Evolutionary conservation across 2,888 invertebrate species (phyloP), one percentile per base, ranked within the genome.

Genomic region (Zeuzera pyrina): DNA sequence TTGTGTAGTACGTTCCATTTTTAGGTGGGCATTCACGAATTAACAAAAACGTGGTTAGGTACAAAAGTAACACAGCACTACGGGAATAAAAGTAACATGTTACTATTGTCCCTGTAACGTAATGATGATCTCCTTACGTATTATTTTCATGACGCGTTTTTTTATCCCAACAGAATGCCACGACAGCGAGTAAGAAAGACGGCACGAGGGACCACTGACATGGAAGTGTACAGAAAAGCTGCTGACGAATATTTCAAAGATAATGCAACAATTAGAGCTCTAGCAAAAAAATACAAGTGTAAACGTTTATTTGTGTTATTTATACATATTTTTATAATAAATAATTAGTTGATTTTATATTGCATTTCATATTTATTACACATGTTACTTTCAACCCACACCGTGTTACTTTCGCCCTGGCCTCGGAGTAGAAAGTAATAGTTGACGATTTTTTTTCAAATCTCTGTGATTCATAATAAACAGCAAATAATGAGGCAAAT

Each of bases 251-350:
- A 36, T 30, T 15, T 31, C 15, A 16, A 39, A 36, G 30, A 36
- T 16, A 28, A 23, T 28, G 30, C 5, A 19, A 19, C 5, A 6
- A 19, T 19, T 19, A 19, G 19, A 19, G 19, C 19, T 19, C 8
- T 19, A 29, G 35, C 37, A 35, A 38, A 31, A 41, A 42, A 42
- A 34, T 41, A 35, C 25, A 30, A 36, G n/a, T n/a, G n/a, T n/a
- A n/a, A n/a, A n/a, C n/a, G n/a, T n/a, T n/a, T n/a, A n/a, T n/a
- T n/a, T n/a, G n/a, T n/a, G n/a, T n/a, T n/a, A n/a, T n/a, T n/a
- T n/a, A n/a, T n/a, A n/a, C n/a, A n/a, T n/a, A n/a, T n/a, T n/a
- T n/a, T n/a, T n/a, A n/a, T n/a, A n/a, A n/a, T n/a, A n/a, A n/a
- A n/a, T n/a, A n/a, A n/a, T n/a, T n/a, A n/a, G n/a, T n/a, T n/a